Evolutionary conservation across 2,113 vertebrate genomes (phyloP).

Genomic region (Garra rufa): DNA sequence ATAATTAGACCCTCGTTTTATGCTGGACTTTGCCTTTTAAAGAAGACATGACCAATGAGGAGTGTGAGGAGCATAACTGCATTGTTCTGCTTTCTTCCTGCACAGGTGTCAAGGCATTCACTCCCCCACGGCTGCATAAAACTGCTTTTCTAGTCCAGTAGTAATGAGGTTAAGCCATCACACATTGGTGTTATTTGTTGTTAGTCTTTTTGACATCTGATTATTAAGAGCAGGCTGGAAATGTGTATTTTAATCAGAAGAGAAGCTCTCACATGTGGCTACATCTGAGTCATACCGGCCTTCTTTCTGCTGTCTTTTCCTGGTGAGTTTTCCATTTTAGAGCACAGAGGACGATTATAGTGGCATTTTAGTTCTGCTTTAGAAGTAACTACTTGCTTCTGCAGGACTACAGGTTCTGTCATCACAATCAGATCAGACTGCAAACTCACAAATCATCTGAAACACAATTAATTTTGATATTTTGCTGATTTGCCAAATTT

Average conservation of each 20-base stretch:
- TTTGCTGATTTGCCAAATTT: not conserved
- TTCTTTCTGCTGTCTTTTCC: constrained; percentile 29
- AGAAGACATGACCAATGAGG: not conserved
- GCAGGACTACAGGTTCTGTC: not conserved
- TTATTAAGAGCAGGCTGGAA: constrained; percentile 44
- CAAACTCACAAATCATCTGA: not conserved
- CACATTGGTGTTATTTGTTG: constrained; percentile 30
- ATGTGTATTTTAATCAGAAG: constrained; percentile 41
- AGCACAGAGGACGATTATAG: constrained; percentile 26
- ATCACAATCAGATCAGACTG: not conserved
- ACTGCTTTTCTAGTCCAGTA: constrained; percentile 40
- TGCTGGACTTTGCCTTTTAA: not conserved
- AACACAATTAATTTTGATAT: not conserved
- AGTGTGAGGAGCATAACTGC: not conserved
- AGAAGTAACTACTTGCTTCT: constrained; percentile 52
- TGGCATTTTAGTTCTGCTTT: constrained; percentile 67
- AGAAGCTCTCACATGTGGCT: constrained; percentile 72
- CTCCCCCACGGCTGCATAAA: not conserved
- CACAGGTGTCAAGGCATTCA: constrained; percentile 6
- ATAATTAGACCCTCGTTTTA: constrained; percentile 11
- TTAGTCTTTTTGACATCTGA: constrained; percentile 35
- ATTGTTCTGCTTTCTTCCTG: not conserved
- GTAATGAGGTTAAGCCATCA: not conserved
- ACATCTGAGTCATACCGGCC: constrained; percentile 63
- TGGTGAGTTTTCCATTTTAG: constrained; percentile 53